Evolutionary conservation across 2,888 invertebrate genomes (phyloP), one percentile per base, ranked within the genome.

Genomic region (Lasius platythorax): DNA sequence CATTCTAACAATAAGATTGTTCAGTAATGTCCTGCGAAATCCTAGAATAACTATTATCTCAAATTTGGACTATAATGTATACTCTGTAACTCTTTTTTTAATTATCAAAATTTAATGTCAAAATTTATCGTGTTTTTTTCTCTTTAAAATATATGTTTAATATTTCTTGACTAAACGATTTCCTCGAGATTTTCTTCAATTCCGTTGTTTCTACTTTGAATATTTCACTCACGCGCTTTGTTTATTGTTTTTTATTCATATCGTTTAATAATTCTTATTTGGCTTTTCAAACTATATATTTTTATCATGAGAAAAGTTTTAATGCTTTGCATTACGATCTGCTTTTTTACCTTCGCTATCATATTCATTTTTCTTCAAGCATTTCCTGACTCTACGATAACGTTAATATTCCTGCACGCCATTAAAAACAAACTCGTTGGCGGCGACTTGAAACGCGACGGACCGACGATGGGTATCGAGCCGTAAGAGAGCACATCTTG

Each of bases 381-480:
- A 58, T n/a, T 78, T 78, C 15, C n/a, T 23, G 61, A 28, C 23
- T 81, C 3, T 46, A 8, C 46, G 61, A 37, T 81, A 70, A 67
- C 28, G 40, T 78, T 78, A 78, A 72, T 28, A 33, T 33, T 50
- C 50, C 30, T 30, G 43, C 43, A 18, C 33, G 18, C 33, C 43
- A 11, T 79, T 72, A 79, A 73, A 79, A 79, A 72, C 23, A 33
- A 33, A 72, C 58, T 33, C 33, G 33, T 79, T 12, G 46, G 33
- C 33, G 9, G 18, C 15, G 40, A 56, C 18, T 12, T 8, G 40
- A 56, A 56, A 58, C 30, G 56, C 53, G 56, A 67, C 50, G 12
- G 12, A 67, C 37, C 30, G 70, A 43, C 67, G 37, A 53, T 28
- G 23, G 15, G n/a, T 23, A 40, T 78, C 40, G 58, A 46, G 23